Evolutionary conservation across 2,797 vertebrate species (phyloP).

Genomic region (Danio kyathit): DNA sequence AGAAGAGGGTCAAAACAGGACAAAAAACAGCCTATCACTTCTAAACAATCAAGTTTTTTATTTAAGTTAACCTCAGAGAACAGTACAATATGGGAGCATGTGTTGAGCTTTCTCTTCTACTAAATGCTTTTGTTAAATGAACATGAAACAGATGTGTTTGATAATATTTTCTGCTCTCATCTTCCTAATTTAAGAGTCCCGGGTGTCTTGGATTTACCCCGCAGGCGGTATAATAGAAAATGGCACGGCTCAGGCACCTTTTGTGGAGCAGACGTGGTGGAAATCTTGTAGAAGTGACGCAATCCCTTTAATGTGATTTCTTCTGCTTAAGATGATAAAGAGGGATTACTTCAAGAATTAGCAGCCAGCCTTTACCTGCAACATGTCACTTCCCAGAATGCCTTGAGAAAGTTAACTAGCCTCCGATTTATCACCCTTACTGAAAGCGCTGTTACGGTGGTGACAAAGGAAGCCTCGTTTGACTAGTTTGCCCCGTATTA

Average conservation of each 20-base stretch:
- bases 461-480: constrained; percentile 19
- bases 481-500: constrained; percentile 61
- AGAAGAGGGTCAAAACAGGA: too few species aligned
- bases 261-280: constrained; percentile 20
- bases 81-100: neutral
- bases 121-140: constrained; percentile 6
- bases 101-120: neutral
- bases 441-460: neutral
- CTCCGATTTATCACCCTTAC: constrained; percentile 10
- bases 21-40: too few species aligned
- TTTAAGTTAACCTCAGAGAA: too few species aligned
- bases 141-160: neutral
- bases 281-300: constrained; percentile 61
- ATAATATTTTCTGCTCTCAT: neutral
- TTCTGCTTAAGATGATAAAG: constrained; percentile 64
- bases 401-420: neutral
- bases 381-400: constrained; percentile 34
- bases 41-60: too few species aligned
- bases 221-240: constrained; percentile 37
- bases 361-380: constrained; percentile 49
- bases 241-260: constrained; percentile 22
- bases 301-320: constrained; percentile 64
- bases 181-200: neutral
- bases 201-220: neutral
- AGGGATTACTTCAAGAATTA: constrained; percentile 69